A percentile compares a stretch with the other conserved stretches of the same genome.
Conservation (phyloP, 2,888 invertebrate species). For the Octonoba sinensis region DNA sequence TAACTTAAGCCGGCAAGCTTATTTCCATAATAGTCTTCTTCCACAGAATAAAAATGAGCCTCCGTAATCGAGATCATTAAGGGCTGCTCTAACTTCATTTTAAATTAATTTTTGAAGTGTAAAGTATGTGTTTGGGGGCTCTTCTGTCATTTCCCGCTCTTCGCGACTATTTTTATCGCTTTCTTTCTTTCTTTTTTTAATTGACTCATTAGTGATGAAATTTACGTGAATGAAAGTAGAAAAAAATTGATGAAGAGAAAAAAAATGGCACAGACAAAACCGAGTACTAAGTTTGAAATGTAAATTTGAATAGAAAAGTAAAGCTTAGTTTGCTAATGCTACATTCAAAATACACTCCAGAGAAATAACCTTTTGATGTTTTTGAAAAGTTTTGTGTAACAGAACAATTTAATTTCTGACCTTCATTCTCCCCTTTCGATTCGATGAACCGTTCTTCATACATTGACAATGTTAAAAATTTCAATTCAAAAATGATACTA, state of each 20-base stretch:
- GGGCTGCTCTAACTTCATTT: slow-evolving; percentile 59
- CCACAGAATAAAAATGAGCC: slow-evolving; percentile 53
- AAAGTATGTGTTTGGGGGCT: slow-evolving; percentile 40
- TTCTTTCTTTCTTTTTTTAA: slow-evolving; percentile 44
- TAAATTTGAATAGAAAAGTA: too few relatives aligned
- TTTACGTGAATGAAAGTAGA: slow-evolving; percentile 24
- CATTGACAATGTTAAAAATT: too few relatives aligned
- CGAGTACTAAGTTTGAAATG: too few relatives aligned
- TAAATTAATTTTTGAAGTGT: slow-evolving; percentile 63
- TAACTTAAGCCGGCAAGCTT: slow-evolving; percentile 49
- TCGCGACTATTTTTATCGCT: slow-evolving; percentile 22
- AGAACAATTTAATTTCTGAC: too few relatives aligned
- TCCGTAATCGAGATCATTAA: slow-evolving; percentile 60
- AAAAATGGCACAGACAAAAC: too few relatives aligned
- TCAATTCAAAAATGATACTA: too few relatives aligned
- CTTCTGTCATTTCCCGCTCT: not conserved
- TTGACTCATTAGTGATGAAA: slow-evolving; percentile 19
- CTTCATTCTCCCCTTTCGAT: too few relatives aligned
- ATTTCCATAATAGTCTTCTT: slow-evolving; percentile 59
- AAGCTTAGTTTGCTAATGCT: too few relatives aligned
- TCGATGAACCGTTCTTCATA: too few relatives aligned
- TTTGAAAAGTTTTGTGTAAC: too few relatives aligned
- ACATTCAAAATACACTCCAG: too few relatives aligned
- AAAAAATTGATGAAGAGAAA: not conserved
- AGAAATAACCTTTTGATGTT: too few relatives aligned